Base-by-base conservation (phyloP, 1,140 invertebrate species). In the Dendrolimus kikuchii region DNA sequence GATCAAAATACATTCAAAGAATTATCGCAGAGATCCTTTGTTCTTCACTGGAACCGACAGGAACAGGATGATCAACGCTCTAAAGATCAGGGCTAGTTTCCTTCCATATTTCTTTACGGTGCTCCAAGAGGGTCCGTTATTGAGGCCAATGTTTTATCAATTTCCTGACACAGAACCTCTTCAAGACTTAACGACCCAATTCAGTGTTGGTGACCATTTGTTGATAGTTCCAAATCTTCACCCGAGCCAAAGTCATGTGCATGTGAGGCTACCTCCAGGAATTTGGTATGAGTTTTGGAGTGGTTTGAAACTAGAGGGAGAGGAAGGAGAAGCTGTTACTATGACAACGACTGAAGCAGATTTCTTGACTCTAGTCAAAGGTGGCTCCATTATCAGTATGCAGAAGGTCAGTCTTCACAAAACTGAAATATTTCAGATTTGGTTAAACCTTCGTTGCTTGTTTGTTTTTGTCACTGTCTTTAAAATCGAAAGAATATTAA, bases 141-240 rank as follows among this genome's bases (percentile, higher is more conserved):
- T 86, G 3, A 57, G 83, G 7, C 83, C 83, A 2, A 86, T 86
- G 83, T 86, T 86, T 51, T 86, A 81, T 39, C 78, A 86, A 43
- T 86, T 70, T 39, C 83, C 81, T 6, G 40, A 49, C 4, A 57
- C 61, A n/a, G 53, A 66, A 10, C 36, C 51, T n/a, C 44, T 85
- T 5, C 58, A 66, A 10, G 56, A 77, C 38, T 54, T 77, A 23
- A 73, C 51, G 38, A 72, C 60, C 3, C 81, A 86, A 51, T 86
- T 80, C 49, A 72, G 67, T 55, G 77, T 85, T 4, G 83, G 83
- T 6, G 71, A 84, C 38, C 60, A 61, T 50, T 56, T 86, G 7
- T 43, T 86, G 6, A 81, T 85, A 46, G 71, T 73, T 7, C 83
- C 83, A 23, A 85, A 86, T 60, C 57, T 86, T 10, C 64, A 69